These are phyloP conservation scores for Lasiurus borealis DNA, from an alignment of 2,113 vertebrate species.

Conservation along the genomic window DNA sequence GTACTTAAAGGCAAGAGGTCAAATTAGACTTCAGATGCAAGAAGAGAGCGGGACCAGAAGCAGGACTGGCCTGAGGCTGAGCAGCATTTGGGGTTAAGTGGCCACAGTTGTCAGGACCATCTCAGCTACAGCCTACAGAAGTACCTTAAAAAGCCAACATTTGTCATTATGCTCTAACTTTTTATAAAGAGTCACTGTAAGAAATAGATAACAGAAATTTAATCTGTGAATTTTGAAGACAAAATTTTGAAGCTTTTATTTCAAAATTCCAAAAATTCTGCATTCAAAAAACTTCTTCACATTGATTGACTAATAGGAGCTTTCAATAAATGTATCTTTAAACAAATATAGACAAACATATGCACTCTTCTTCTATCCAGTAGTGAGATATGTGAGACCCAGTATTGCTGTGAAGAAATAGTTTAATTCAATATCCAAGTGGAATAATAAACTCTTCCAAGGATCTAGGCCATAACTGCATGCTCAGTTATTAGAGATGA, in stretches of 20 bases:
- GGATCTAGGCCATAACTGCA: not conserved
- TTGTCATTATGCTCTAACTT: not conserved
- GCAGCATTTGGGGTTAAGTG: not conserved
- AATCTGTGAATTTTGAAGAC: constrained; percentile 6
- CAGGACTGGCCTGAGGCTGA: not conserved
- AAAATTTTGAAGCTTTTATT: constrained; percentile 26
- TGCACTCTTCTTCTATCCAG: not conserved
- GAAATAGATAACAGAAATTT: not conserved
- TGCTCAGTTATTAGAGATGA: not conserved
- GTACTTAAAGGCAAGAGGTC: not conserved
- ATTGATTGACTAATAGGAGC: not conserved
- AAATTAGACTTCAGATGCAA: not conserved
- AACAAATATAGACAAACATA: not conserved
- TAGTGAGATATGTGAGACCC: not conserved
- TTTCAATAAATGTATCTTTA: constrained; percentile 4
- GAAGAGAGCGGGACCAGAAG: not conserved
- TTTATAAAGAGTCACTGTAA: not conserved
- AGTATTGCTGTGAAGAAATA: constrained; percentile 7
- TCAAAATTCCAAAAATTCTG: not conserved
- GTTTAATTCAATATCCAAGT: constrained; percentile 6
- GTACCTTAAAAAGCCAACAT: not conserved
- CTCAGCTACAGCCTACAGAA: not conserved
- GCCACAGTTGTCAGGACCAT: not conserved
- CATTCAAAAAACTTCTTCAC: not conserved
- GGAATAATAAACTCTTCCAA: not conserved